Percentiles rank a stretch among this genome's conserved stretches.
Evolutionary conservation across 30 jellyfish, hydroid and myxozoan genomes (phyloP).

Genomic region (Catostylus mosaicus): DNA sequence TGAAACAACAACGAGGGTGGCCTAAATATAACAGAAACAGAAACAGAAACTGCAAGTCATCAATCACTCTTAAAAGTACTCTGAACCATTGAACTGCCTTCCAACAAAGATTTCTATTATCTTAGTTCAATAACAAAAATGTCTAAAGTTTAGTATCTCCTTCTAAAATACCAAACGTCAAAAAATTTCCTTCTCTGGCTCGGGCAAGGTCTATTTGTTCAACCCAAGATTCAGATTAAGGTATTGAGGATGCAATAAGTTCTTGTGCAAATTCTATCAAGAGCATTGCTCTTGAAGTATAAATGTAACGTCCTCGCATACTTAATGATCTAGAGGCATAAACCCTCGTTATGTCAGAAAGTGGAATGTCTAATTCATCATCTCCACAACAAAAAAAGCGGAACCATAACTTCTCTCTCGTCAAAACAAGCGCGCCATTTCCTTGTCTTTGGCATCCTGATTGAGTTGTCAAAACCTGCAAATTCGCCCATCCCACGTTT

Average conservation of each 20-base stretch:
- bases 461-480: constrained; percentile 11
- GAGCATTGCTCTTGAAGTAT: background rate
- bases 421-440: constrained; percentile 44
- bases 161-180: no score
- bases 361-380: constrained; percentile 12
- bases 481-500: constrained; percentile 16
- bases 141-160: no score
- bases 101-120: no score
- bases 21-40: no score
- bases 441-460: constrained; percentile 18
- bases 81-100: no score
- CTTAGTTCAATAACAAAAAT: no score
- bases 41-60: no score
- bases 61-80: no score
- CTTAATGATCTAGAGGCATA: background rate
- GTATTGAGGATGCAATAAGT: constrained; percentile 7
- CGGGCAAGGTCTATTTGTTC: background rate
- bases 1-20: no score
- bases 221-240: background rate
- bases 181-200: no score
- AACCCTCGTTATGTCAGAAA: constrained; percentile 17
- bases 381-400: constrained; percentile 29
- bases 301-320: background rate
- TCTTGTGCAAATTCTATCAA: constrained; percentile 12
- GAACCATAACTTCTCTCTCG: constrained; percentile 35